Base-by-base conservation (phyloP, 2,113 vertebrate genomes). In the Psophia crepitans region DNA sequence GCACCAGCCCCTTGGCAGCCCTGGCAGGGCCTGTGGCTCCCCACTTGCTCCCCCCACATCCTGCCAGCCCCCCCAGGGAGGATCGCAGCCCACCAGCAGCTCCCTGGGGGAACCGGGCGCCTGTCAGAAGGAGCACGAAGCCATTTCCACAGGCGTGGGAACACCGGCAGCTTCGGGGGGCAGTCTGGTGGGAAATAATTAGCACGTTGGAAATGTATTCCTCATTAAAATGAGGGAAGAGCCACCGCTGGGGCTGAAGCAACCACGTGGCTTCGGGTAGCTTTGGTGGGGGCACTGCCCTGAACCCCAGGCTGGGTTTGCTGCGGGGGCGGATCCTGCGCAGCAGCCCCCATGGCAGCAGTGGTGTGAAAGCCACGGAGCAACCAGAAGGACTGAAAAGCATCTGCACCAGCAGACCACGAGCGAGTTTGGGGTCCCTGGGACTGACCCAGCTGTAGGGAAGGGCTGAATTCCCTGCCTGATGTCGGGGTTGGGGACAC, bases 291-390 rank as follows among this genome's bases (percentile, higher is more conserved):
- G 33, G 14, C 60, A 30, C 28, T 11, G n/a, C 41, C 33, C 78
- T 15, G 43, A 41, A 2, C 15, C 23, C 27, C 2, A 0, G 15
- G 8, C 19, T 21, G 69, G 48, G 8, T 14, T 60, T 44, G 16
- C 9, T 30, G 28, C 8, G 2, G 13, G 5, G 18, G 15, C 6
- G 13, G 39, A 12, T 18, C 12, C 33, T 5, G 8, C 22, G 26
- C 23, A 14, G 24, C 81, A 32, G 6, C 54, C 51, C 57, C 79
- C 8, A 0, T 20, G 16, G 8, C 60, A 48, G 21, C 49, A 32
- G 37, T 2, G 1, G 3, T 3, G 9, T 7, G 23, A 68, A 10
- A 77, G 5, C 54, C 56, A 1, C 0, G 12, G 69, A 43, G 43
- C 27, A 23, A 11, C 35, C 32, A 15, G 37, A 57, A 44, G 48